Percentiles rank a stretch among this genome's conserved stretches.
These are phyloP conservation scores for Helicoverpa assulta DNA, from an alignment of 2,888 invertebrate genomes.

Conservation along the genomic window DNA sequence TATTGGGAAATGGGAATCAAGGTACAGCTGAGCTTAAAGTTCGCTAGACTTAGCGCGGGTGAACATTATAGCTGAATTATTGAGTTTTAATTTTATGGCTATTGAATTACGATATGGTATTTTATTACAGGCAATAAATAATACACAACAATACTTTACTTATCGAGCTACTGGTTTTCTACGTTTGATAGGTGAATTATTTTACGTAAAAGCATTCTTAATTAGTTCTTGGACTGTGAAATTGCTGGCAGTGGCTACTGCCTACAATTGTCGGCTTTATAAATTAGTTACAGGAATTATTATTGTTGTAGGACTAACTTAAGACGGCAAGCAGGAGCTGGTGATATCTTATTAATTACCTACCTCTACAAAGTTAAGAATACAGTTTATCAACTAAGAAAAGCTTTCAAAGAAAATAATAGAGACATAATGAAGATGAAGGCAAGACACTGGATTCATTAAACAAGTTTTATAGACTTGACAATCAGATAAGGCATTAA, in stretches of 20 bases:
- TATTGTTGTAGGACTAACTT: too few species aligned
- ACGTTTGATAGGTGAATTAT: too few species aligned
- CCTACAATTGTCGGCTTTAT: too few species aligned
- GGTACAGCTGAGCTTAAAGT: conserved; percentile 17
- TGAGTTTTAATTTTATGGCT: neutral
- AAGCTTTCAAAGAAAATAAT: conserved; percentile 14
- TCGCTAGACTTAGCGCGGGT: conserved; percentile 19
- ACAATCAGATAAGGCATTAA: conserved; percentile 38
- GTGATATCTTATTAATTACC: too few species aligned
- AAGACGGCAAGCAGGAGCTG: too few species aligned
- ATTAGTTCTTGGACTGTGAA: too few species aligned
- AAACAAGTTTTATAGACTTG: conserved; percentile 51
- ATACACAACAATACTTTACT: too few species aligned
- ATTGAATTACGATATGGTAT: neutral
- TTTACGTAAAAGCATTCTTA: too few species aligned
- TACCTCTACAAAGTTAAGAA: too few species aligned
- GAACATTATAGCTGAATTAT: neutral
- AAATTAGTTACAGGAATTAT: too few species aligned
- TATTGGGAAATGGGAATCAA: conserved; percentile 48
- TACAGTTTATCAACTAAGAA: neutral
- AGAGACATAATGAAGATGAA: conserved; percentile 18
- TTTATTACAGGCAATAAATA: neutral
- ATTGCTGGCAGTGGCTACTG: too few species aligned
- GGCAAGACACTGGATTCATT: conserved; percentile 41
- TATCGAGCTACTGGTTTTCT: too few species aligned